Conservation (phyloP, 2,797 vertebrate species). For the Megalops cyprinoides region DNA sequence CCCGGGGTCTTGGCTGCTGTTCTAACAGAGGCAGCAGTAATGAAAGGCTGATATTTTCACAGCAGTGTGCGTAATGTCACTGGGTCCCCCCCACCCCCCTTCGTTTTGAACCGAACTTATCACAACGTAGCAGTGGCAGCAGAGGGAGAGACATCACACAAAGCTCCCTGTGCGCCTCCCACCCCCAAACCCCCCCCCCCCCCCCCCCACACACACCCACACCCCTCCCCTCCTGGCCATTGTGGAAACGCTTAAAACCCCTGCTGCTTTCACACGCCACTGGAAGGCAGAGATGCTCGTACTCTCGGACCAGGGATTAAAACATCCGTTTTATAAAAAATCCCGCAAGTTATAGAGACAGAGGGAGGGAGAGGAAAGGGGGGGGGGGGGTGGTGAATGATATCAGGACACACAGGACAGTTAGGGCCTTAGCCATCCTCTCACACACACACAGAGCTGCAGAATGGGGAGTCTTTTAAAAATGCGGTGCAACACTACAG, state of each 20-base stretch:
- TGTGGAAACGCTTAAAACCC: slow-evolving; percentile 7
- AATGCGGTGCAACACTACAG: background rate
- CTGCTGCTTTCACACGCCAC: background rate
- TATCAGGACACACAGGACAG: background rate
- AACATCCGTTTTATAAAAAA: slow-evolving; percentile 20
- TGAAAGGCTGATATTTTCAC: slow-evolving; percentile 31
- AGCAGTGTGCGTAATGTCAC: slow-evolving; percentile 36
- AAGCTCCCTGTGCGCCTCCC: too few relatives aligned
- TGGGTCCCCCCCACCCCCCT: slow-evolving; percentile 23
- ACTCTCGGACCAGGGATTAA: slow-evolving; percentile 10
- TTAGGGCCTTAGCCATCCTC: background rate
- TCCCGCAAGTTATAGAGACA: slow-evolving; percentile 9
- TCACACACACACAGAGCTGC: background rate
- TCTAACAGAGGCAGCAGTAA: slow-evolving; percentile 40
- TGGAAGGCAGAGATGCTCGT: background rate
- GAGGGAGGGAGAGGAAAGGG: background rate
- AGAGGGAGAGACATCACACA: slow-evolving; percentile 18
- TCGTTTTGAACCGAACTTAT: slow-evolving; percentile 38
- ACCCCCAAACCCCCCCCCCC: background rate
- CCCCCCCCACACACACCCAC: too few relatives aligned
- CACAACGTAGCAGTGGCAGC: slow-evolving; percentile 36
- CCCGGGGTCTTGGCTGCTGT: slow-evolving; percentile 36
- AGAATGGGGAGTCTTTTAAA: background rate
- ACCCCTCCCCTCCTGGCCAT: background rate
- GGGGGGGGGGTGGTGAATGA: background rate